Percentiles rank a stretch among this genome's conserved stretches.
Conservation (phyloP, 2,113 vertebrate genomes). For the Procavia capensis region DNA sequence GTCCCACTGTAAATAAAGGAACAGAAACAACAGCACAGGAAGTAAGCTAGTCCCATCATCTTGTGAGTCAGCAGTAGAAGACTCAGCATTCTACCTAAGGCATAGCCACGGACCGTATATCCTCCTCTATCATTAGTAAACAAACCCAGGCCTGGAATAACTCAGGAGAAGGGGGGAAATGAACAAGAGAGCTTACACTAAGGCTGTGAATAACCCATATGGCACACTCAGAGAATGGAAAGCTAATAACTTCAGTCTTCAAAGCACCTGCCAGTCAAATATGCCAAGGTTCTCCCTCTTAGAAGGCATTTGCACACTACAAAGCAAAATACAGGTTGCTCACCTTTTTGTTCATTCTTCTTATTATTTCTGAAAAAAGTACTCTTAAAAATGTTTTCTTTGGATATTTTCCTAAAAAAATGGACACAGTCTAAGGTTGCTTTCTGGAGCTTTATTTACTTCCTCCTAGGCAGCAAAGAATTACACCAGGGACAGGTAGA, state of each 20-base stretch:
- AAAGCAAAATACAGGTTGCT: background rate
- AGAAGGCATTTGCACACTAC: background rate
- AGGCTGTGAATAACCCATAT: background rate
- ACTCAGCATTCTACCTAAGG: background rate
- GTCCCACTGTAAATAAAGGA: background rate
- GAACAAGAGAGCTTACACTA: background rate
- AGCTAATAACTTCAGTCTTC: background rate
- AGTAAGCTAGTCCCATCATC: constrained; percentile 35
- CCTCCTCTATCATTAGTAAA: background rate
- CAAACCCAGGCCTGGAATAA: background rate
- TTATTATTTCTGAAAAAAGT: background rate
- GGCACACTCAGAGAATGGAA: background rate
- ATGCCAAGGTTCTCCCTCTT: background rate
- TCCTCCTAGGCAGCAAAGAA: constrained; percentile 1
- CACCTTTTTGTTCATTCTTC: background rate
- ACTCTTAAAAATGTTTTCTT: constrained; percentile 24
- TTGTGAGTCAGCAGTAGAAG: constrained; percentile 58
- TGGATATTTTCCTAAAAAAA: background rate
- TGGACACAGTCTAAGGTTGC: background rate
- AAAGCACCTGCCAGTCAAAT: background rate
- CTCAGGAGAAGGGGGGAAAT: fast-evolving
- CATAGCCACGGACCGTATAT: background rate
- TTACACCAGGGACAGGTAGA: background rate
- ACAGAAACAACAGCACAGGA: constrained; percentile 42
- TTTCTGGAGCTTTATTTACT: constrained; percentile 47